Conservation (phyloP, 2,113 vertebrate genomes). For the Myocastor coypus region DNA sequence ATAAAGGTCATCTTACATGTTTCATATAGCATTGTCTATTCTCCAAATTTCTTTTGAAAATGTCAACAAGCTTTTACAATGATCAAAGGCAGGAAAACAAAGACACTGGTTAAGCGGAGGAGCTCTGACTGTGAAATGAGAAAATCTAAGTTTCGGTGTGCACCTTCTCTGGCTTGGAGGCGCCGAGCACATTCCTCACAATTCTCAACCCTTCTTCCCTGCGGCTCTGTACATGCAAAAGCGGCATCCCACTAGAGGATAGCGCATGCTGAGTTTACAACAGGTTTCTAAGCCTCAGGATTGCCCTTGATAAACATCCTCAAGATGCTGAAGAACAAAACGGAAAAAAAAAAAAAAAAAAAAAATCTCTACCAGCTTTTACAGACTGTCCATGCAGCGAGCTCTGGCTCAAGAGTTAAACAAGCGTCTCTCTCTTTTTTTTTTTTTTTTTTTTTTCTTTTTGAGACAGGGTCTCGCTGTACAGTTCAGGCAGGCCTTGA, state of each 20-base stretch:
- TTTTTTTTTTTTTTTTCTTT: too few relatives aligned
- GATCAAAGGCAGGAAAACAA: constrained; percentile 52
- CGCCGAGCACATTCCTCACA: background rate
- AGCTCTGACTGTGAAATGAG: background rate
- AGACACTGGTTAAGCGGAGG: background rate
- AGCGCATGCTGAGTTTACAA: background rate
- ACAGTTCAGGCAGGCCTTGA: too few relatives aligned
- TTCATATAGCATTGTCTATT: background rate
- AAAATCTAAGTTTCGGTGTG: background rate
- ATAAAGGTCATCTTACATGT: constrained; percentile 1
- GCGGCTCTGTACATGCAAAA: background rate
- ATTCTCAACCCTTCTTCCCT: background rate
- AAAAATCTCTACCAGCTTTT: background rate
- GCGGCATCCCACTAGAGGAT: background rate
- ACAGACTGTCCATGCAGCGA: background rate
- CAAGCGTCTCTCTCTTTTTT: background rate
- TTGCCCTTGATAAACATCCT: background rate
- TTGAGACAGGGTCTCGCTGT: too few relatives aligned
- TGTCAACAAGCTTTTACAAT: constrained; percentile 32
- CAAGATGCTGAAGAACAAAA: background rate
- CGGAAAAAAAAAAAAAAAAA: background rate
- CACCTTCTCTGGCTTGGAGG: background rate
- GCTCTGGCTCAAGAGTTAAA: background rate
- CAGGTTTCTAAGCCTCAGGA: background rate
- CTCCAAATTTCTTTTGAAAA: constrained; percentile 28